A percentile compares a stretch with the other conserved stretches of the same genome.
These are phyloP conservation scores for Halcyon senegalensis DNA, from an alignment of 2,113 vertebrate species.

Conservation along the genomic window DNA sequence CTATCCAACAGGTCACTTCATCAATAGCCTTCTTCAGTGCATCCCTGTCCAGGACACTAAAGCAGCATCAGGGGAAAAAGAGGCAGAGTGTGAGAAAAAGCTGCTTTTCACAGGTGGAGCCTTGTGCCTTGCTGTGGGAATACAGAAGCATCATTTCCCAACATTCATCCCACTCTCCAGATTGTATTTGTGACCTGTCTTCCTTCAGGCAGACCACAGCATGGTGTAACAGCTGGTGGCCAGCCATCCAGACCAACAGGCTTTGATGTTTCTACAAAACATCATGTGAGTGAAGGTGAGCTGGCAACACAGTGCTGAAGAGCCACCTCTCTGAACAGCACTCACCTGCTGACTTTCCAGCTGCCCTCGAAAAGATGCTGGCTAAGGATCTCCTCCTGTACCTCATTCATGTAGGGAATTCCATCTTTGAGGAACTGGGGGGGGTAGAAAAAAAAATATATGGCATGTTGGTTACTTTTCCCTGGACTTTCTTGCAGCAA, in stretches of 20 bases:
- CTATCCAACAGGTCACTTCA: constrained; percentile 75
- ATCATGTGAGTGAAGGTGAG: not conserved
- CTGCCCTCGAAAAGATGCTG: constrained; percentile 46
- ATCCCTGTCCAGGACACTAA: constrained; percentile 59
- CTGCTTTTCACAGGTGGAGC: not conserved
- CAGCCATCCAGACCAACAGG: rapidly evolving
- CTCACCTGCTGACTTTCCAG: constrained; percentile 71
- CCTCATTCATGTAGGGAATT: constrained; percentile 79
- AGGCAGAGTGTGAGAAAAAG: not conserved
- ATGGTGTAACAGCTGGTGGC: not conserved
- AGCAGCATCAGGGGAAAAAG: not conserved
- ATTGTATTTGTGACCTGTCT: not conserved
- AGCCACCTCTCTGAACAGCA: not conserved
- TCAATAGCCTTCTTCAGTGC: constrained; percentile 75
- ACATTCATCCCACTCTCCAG: not conserved
- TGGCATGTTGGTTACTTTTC: not conserved
- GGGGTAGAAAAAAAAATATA: not conserved
- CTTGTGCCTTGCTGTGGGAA: not conserved
- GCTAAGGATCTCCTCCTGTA: constrained; percentile 72
- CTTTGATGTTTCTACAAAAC: not conserved
- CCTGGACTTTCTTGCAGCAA: not conserved
- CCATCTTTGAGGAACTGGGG: constrained; percentile 79
- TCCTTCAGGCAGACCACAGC: not conserved
- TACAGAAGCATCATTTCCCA: not conserved
- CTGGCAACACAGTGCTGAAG: not conserved